Conservation (phyloP, 2,113 vertebrate genomes). For the Elanus axillaris region DNA sequence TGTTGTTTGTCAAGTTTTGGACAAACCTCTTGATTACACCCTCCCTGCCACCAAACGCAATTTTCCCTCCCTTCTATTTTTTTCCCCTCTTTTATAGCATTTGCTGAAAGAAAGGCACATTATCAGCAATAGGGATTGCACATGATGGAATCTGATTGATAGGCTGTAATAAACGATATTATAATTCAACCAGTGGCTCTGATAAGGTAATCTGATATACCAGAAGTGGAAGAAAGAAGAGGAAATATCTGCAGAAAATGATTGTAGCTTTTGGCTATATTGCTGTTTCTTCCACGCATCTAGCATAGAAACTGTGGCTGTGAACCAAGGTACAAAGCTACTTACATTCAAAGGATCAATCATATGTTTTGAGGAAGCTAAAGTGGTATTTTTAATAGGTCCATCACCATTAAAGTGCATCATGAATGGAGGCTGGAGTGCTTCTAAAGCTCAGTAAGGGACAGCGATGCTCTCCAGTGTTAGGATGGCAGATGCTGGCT, state of each 20-base stretch:
- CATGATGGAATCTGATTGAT: conserved; percentile 28
- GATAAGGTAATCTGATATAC: conserved; percentile 9
- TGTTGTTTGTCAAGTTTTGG: background rate
- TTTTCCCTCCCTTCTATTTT: background rate
- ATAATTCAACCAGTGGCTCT: background rate
- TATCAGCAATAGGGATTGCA: background rate
- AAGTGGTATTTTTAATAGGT: background rate
- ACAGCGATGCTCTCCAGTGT: background rate
- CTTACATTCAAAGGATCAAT: background rate
- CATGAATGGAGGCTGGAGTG: background rate
- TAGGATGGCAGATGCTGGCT: background rate
- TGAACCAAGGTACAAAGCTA: background rate
- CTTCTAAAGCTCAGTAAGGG: background rate
- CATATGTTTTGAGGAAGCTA: background rate
- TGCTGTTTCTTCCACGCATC: background rate
- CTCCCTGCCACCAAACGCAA: background rate
- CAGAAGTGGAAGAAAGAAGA: background rate
- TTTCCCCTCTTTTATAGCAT: background rate
- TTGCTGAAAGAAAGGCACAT: background rate
- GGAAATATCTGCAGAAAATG: background rate
- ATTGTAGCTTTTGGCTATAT: background rate
- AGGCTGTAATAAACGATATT: conserved; percentile 29
- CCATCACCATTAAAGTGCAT: background rate
- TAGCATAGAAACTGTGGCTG: background rate
- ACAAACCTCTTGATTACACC: background rate